These are phyloP conservation scores for Sebastolobus alascanus DNA, from an alignment of 2,797 vertebrate genomes.

Conservation along the genomic window DNA sequence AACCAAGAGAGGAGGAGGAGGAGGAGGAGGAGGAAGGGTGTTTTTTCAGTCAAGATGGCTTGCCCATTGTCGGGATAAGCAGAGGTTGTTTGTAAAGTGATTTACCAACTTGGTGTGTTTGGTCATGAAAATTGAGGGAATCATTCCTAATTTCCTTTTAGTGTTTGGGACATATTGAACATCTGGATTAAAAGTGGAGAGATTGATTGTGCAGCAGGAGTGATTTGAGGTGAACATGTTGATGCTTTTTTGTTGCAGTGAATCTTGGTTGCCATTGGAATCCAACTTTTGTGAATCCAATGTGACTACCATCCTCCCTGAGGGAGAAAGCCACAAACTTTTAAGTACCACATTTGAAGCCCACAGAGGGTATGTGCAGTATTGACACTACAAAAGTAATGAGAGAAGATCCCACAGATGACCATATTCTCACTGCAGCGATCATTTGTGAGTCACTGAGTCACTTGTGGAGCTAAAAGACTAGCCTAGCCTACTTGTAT, in stretches of 20 bases:
- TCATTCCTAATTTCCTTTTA: background rate
- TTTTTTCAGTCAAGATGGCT: conserved; percentile 10
- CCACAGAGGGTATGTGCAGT: background rate
- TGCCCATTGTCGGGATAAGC: background rate
- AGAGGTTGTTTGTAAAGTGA: conserved; percentile 9
- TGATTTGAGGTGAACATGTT: background rate
- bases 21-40: background rate
- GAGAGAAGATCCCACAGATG: background rate
- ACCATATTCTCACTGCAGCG: no score
- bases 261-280: background rate
- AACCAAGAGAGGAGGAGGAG: conserved; percentile 17
- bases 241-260: background rate
- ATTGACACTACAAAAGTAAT: background rate
- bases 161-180: background rate
- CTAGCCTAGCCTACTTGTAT: no score
- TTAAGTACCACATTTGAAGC: no score
- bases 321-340: background rate
- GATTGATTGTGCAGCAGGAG: background rate
- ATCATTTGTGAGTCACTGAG: no score
- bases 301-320: background rate
- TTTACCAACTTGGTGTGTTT: background rate
- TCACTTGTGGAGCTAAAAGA: no score
- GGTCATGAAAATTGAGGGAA: background rate
- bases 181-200: background rate
- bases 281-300: background rate